phyloP scores from a whole-genome alignment of 1,140 invertebrate genomes.

The Euura lappo region DNA sequence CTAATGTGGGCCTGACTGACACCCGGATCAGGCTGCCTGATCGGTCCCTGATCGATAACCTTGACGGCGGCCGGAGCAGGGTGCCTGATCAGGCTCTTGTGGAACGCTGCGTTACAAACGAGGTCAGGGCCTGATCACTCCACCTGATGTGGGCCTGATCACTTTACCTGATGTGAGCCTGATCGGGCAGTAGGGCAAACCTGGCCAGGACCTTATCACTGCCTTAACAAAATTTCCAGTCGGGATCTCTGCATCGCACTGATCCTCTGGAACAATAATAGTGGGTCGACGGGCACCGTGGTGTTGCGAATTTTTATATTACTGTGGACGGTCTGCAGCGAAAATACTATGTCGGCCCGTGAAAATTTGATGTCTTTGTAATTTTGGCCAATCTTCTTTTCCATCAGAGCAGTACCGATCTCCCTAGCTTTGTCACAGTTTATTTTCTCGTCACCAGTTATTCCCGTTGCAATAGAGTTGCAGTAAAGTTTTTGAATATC shows the following conservation, averaged over 20 bases:
- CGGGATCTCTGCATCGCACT: slow-evolving; percentile 25
- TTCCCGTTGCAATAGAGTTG: slow-evolving; percentile 45
- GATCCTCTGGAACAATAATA: slow-evolving; percentile 36
- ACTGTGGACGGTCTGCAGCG: slow-evolving; percentile 38
- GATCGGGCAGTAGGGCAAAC: no score
- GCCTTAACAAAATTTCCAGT: no score
- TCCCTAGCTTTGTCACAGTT: slow-evolving; percentile 50
- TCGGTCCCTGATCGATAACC: no score
- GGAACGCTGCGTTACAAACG: no score
- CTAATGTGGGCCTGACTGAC: no score
- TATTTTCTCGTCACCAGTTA: slow-evolving; percentile 47
- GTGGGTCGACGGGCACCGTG: slow-evolving; percentile 27
- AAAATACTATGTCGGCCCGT: slow-evolving; percentile 20
- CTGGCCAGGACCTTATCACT: no score
- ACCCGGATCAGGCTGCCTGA: no score
- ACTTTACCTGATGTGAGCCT: no score
- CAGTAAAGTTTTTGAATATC: slow-evolving; percentile 36
- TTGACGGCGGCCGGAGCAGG: no score
- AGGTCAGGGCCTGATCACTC: no score
- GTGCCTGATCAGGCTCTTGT: no score
- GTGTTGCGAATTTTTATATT: slow-evolving; percentile 43
- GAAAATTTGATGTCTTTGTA: slow-evolving; percentile 43
- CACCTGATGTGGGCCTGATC: no score
- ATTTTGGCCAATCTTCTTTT: slow-evolving; percentile 26
- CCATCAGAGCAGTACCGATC: slow-evolving; percentile 36